These are phyloP conservation scores for Conger conger DNA, from an alignment of 2,113 vertebrate species.

Conservation along the genomic window DNA sequence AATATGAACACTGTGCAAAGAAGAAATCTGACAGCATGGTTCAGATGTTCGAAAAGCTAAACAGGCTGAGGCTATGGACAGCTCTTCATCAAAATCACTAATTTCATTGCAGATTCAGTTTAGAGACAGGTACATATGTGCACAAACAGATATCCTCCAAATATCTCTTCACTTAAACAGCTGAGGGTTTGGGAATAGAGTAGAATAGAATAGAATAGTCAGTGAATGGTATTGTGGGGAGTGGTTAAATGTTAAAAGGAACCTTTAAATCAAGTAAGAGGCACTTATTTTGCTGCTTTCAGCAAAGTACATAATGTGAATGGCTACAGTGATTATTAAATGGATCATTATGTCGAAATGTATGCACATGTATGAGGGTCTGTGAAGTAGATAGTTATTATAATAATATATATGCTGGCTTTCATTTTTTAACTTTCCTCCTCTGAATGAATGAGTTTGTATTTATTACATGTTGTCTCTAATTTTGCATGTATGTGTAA, in stretches of 20 bases:
- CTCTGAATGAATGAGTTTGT: neutral
- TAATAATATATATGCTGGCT: neutral
- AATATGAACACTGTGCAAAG: neutral
- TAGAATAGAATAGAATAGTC: too few relatives aligned
- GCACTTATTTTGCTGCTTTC: neutral
- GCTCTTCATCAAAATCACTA: neutral
- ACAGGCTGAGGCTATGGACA: neutral
- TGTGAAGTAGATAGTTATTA: neutral
- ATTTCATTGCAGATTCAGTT: neutral
- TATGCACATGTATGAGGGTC: neutral
- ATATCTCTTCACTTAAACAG: neutral
- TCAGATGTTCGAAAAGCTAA: neutral
- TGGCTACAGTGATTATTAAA: neutral
- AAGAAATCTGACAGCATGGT: neutral
- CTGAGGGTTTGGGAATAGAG: neutral
- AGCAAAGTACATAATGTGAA: neutral
- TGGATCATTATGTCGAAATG: neutral
- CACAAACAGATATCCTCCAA: neutral
- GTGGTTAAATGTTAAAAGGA: neutral
- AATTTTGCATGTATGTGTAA: neutral
- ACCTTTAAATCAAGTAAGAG: neutral
- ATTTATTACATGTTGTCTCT: neutral
- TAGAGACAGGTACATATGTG: neutral
- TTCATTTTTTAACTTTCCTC: neutral
- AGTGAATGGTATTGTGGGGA: neutral